These are phyloP conservation scores for Aleadryas rufinucha DNA, from an alignment of 2,113 vertebrate species.

Conservation along the genomic window DNA sequence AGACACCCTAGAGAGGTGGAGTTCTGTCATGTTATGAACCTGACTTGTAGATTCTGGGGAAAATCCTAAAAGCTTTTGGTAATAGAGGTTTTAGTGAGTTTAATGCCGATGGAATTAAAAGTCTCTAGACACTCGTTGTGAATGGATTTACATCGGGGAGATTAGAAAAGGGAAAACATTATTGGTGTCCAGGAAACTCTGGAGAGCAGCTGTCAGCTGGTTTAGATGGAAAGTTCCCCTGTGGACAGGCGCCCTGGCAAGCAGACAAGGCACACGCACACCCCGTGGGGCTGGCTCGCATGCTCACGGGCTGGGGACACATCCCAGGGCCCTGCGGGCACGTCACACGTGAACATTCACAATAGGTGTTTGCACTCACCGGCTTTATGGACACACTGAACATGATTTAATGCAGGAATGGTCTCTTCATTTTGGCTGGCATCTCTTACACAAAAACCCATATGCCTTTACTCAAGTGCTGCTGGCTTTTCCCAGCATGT, in stretches of 20 bases:
- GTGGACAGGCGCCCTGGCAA: neutral
- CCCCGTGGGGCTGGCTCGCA: accelerated
- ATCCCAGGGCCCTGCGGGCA: neutral
- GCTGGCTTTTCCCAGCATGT: neutral
- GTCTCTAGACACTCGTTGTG: constrained; percentile 56
- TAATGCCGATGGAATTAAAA: constrained; percentile 71
- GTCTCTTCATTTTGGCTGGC: neutral
- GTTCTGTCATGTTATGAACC: constrained; percentile 56
- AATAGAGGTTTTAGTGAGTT: constrained; percentile 71
- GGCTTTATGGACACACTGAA: accelerated
- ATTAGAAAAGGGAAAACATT: constrained; percentile 62
- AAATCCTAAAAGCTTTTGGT: constrained; percentile 73
- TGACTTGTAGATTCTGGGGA: constrained; percentile 59
- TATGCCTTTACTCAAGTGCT: neutral
- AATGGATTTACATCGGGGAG: constrained; percentile 70
- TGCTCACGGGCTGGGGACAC: accelerated
- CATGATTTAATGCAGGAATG: accelerated
- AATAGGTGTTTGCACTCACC: neutral
- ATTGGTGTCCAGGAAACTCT: constrained; percentile 60
- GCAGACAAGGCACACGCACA: neutral
- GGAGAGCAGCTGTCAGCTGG: constrained; percentile 55
- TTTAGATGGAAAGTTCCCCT: constrained; percentile 15
- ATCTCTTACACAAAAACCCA: neutral
- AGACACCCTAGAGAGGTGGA: constrained; percentile 47
- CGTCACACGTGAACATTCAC: accelerated